Base-by-base conservation (phyloP, 2,797 vertebrate genomes). In the Enteromius trimaculatus region DNA sequence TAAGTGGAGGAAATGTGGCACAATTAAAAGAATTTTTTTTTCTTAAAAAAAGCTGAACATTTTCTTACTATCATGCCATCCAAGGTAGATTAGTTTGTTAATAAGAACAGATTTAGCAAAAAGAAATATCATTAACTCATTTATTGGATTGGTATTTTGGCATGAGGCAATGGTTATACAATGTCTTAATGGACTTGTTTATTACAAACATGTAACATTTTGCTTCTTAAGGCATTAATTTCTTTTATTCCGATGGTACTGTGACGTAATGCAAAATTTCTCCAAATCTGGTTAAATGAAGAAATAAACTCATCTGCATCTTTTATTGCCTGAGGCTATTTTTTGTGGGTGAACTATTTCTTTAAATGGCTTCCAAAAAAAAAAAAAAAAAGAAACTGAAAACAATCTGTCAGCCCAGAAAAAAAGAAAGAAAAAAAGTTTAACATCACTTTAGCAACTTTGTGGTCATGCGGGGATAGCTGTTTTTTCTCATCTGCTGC, bases 401-500 rank as follows among this genome's bases (percentile, higher is more conserved):
- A 79, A 77, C 13, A 23, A 16, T 29, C 8, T 72, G n/a, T 60
- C 23, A 19, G 26, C 65, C 4, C 8, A n/a, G 6, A n/a, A 9
- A 60, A 53, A 58, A 37, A 68, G 16, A 51, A n/a, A 14, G 60
- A 53, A 58, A 37, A 74, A 51, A 51, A 49, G 16, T 26, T 77
- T 29, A 44, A 21, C 58, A 77, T 29, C 39, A 64, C 14, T 62
- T 62, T 47, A 62, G 77, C 53, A 23, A 58, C 58, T 78, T 53
- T 6, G 51, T 42, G 66, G 70, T 42, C 79, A 77, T 14, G 29
- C 6, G 23, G 42, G 81, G 26, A 82, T 68, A 49, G 49, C 42
- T 4, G 6, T 44, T 79, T 60, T 66, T 14, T 39, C 37, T 58
- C 53, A 64, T 44, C 44, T 84, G 51, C 65, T 9, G 11, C 23